Conservation (phyloP, 2,797 vertebrate genomes). For the Ctenochaetus hawaiiensis region DNA sequence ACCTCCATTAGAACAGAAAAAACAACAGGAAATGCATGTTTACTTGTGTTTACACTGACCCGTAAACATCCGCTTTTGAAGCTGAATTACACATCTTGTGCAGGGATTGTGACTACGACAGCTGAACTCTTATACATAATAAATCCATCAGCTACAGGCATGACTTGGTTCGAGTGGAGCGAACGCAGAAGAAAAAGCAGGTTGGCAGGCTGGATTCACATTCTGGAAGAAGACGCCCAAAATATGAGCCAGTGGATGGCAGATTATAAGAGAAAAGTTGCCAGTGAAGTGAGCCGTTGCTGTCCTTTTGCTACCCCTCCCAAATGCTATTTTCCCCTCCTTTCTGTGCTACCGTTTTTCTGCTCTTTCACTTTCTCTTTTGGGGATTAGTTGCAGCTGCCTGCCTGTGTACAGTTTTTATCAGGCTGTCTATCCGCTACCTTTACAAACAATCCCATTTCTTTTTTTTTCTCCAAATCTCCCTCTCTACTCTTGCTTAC, state of each 20-base stretch:
- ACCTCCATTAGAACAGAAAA: background rate
- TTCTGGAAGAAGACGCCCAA: slow-evolving; percentile 44
- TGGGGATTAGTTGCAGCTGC: slow-evolving; percentile 40
- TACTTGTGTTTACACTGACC: background rate
- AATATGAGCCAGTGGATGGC: slow-evolving; percentile 57
- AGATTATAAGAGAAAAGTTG: slow-evolving; percentile 56
- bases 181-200: slow-evolving; percentile 59
- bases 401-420: slow-evolving; percentile 36
- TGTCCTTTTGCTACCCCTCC: slow-evolving; percentile 27
- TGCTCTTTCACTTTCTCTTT: slow-evolving; percentile 36
- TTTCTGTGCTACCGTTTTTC: slow-evolving; percentile 25
- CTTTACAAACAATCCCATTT: slow-evolving; percentile 24
- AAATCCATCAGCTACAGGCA: slow-evolving; percentile 58
- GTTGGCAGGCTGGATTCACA: slow-evolving; percentile 39
- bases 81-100: slow-evolving; percentile 13
- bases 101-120: slow-evolving; percentile 14
- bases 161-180: slow-evolving; percentile 54
- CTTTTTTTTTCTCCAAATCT: slow-evolving; percentile 21
- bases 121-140: slow-evolving; percentile 34
- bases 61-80: background rate
- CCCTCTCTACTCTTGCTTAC: slow-evolving; percentile 6
- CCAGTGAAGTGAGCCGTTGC: slow-evolving; percentile 56
- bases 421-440: slow-evolving; percentile 37
- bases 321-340: slow-evolving; percentile 23
- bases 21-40: background rate